phyloP scores from a whole-genome alignment of 2,113 vertebrate genomes.

The Erythrocercus mccallii region DNA sequence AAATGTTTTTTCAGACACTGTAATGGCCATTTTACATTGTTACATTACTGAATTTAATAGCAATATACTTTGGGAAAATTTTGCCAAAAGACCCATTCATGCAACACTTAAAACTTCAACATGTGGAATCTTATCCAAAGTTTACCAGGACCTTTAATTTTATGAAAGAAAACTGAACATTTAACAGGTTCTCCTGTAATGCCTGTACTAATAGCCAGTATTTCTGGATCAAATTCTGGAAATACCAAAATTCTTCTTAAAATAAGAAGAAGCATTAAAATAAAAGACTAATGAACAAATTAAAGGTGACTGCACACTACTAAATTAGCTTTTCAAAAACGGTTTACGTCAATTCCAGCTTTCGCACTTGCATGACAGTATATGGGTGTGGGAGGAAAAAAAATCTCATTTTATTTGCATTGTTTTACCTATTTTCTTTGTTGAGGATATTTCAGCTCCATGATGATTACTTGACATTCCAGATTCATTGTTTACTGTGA shows the following conservation, averaged over 20 bases:
- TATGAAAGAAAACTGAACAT: not conserved
- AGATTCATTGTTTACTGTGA: constrained; percentile 48
- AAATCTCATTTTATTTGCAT: constrained; percentile 38
- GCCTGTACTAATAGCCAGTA: not conserved
- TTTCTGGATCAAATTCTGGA: not conserved
- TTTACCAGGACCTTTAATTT: not conserved
- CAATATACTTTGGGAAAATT: not conserved
- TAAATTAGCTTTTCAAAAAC: constrained; percentile 18
- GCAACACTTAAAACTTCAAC: not conserved
- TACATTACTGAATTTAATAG: not conserved
- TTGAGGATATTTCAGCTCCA: constrained; percentile 22
- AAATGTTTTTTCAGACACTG: not conserved
- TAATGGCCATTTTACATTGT: not conserved
- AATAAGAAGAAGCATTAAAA: not conserved
- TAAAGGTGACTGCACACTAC: not conserved
- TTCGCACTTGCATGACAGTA: constrained; percentile 12
- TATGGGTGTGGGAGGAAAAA: not conserved
- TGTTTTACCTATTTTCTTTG: constrained; percentile 40
- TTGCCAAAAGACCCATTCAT: not conserved
- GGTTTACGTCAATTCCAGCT: not conserved
- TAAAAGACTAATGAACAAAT: not conserved
- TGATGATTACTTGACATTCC: constrained; percentile 27
- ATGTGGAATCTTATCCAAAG: not conserved
- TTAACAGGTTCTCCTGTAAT: not conserved
- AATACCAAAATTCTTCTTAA: not conserved